A percentile compares a stretch with the other conserved stretches of the same genome.
phyloP scores from a whole-genome alignment of 2,797 vertebrate species.

The Cynodonichthys magdalenae region DNA sequence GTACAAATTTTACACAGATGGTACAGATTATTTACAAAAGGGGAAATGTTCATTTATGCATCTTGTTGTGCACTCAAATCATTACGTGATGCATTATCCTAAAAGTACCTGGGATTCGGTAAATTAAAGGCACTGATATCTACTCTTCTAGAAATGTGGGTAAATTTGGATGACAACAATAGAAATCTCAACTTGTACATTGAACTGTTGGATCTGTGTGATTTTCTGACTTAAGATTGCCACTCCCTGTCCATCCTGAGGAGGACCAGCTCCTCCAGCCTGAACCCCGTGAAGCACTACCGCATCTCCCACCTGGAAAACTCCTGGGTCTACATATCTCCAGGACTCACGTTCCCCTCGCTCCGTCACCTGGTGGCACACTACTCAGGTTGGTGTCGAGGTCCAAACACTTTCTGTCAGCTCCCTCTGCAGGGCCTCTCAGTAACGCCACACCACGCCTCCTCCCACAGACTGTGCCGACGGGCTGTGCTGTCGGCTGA shows the following conservation, averaged over 20 bases:
- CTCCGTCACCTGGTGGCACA: constrained; percentile 85
- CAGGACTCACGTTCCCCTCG: constrained; percentile 83
- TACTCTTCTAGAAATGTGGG: too few relatives aligned
- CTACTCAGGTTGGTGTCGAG: constrained; percentile 81
- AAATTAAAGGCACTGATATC: too few relatives aligned
- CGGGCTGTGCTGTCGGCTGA: constrained; percentile 83
- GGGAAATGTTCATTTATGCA: too few relatives aligned
- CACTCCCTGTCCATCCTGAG: constrained; percentile 84
- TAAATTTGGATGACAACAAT: neutral
- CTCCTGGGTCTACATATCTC: constrained; percentile 87
- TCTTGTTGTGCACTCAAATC: too few relatives aligned
- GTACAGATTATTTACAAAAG: too few relatives aligned
- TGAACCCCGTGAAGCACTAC: constrained; percentile 84
- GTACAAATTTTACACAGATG: too few relatives aligned
- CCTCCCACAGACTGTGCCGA: constrained; percentile 72
- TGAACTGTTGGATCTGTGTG: constrained; percentile 2
- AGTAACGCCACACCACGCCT: neutral
- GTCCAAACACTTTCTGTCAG: neutral
- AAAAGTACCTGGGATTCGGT: too few relatives aligned
- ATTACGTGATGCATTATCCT: too few relatives aligned
- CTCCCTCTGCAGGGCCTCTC: neutral
- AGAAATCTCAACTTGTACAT: too few relatives aligned
- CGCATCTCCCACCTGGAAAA: constrained; percentile 83
- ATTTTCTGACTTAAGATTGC: constrained; percentile 69
- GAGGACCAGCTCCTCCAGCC: constrained; percentile 42